Base-by-base conservation (phyloP, 2,113 vertebrate genomes). In the Athene cunicularia region DNA sequence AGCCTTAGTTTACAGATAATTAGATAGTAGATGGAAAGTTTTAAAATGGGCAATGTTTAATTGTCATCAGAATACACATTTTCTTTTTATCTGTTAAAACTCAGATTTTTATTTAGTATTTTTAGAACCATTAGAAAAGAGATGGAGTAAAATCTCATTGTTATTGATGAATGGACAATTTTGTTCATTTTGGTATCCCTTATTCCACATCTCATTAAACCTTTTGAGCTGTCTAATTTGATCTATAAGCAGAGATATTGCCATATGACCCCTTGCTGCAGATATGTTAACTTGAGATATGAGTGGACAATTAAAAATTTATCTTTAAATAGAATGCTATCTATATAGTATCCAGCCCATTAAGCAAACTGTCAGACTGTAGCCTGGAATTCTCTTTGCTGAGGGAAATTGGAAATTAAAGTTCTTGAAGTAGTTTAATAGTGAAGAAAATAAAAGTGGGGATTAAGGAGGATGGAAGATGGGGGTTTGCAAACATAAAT, bases 261-360 rank as follows among this genome's bases (percentile, higher is more conserved):
- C 39, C 71, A 67, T 37, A 14, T 87, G 83, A 45, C 47, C 62
- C 49, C 50, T 83, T 60, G 72, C 76, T 86, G 62, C 47, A 71
- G 80, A 63, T 92, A 63, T 2, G 30, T 86, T 85, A 79, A 96
- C 86, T 22, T 59, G 66, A 90, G 68, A 30, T 81, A 60, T 0
- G 14, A 96, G 33, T 27, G 35, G 37, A 33, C 75, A 95, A 80
- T 94, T 88, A 77, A 83, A 96, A 92, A 90, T 63, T 3, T 67
- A 4, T 47, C 83, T 93, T 96, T 89, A 96, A 94, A 93, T 90
- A 92, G 72, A 79, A 95, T 56, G 45, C 60, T 67, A 3, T 68
- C 49, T 80, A 5, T 68, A 80, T 1, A 4, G 43, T 63, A 33
- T 91, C 50, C 59, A 90, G n/a, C 39, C 58, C 75, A 53, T 92